phyloP scores from a whole-genome alignment of 2,113 vertebrate genomes.

The Erinaceus europaeus region DNA sequence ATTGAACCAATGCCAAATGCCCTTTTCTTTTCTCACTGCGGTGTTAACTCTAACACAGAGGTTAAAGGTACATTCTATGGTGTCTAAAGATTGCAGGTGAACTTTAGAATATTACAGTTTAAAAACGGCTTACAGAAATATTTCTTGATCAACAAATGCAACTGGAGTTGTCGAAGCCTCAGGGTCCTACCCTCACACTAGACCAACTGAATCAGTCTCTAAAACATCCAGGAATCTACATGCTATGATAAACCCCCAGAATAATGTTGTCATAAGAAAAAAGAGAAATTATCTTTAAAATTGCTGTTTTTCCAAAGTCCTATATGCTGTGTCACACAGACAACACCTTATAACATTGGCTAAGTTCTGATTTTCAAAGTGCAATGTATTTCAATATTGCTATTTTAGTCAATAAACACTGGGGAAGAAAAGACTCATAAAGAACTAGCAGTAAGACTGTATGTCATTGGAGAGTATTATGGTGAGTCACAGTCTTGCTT shows the following conservation, averaged over 20 bases:
- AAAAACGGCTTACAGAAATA: background rate
- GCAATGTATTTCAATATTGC: background rate
- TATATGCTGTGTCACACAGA: background rate
- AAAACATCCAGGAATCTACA: background rate
- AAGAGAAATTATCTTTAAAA: background rate
- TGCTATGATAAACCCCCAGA: background rate
- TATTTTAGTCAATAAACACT: background rate
- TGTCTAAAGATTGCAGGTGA: background rate
- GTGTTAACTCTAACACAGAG: background rate
- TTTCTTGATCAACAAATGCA: background rate
- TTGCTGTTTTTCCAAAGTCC: background rate
- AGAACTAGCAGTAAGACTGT: background rate
- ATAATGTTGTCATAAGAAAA: background rate
- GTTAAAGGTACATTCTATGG: background rate
- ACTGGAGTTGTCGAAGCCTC: background rate
- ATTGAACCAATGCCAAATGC: background rate
- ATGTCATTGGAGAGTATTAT: background rate
- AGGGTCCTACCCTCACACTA: background rate
- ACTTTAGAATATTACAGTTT: background rate
- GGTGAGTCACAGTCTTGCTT: background rate
- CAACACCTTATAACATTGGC: background rate
- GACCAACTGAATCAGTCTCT: background rate
- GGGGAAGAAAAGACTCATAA: background rate
- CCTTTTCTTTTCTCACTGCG: background rate
- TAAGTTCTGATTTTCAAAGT: background rate